Evolutionary conservation across 35 echinoderm and acorn worm species (phyloP), one percentile per base, ranked within the genome.

Genomic region (Stichopus chloronotus): DNA sequence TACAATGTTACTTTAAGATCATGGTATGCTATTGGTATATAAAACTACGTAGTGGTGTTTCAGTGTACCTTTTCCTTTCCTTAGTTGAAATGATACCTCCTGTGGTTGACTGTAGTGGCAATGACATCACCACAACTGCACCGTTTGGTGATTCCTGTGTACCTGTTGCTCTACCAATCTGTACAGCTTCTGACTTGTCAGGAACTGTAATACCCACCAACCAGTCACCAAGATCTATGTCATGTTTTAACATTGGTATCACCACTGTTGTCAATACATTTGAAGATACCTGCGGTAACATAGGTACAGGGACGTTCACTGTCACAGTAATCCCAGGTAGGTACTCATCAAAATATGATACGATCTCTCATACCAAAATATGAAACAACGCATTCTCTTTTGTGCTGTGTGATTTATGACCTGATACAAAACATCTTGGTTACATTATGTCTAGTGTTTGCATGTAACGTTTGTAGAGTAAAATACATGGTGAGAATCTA

Each of bases 301-400:
- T 55, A 74, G 69, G 69, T 14, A 57, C 77, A 4, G 77, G 22
- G 25, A 20, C 79, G 7, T 83, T 82, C 55, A 82, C 9, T 82
- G 79, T 82, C 12, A 82, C 79, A 55, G 79, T 82, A 52, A 82
- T 54, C n/a, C 79, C 25, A 30, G 79, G 79, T 82, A 23, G 52
- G 52, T 82, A 52, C 11, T n/a, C n/a, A n/a, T n/a, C n/a, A n/a
- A n/a, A n/a, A n/a, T n/a, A n/a, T n/a, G n/a, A n/a, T n/a, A n/a
- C n/a, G n/a, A n/a, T n/a, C n/a, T n/a, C n/a, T n/a, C n/a, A n/a
- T n/a, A n/a, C n/a, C n/a, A n/a, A n/a, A n/a, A n/a, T n/a, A n/a
- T n/a, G n/a, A n/a, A n/a, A n/a, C n/a, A n/a, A n/a, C n/a, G n/a
- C n/a, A n/a, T n/a, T n/a, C n/a, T n/a, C n/a, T n/a, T n/a, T n/a